These are phyloP conservation scores for Eudemis profundana DNA, from an alignment of 2,888 invertebrate genomes.

Conservation along the genomic window DNA sequence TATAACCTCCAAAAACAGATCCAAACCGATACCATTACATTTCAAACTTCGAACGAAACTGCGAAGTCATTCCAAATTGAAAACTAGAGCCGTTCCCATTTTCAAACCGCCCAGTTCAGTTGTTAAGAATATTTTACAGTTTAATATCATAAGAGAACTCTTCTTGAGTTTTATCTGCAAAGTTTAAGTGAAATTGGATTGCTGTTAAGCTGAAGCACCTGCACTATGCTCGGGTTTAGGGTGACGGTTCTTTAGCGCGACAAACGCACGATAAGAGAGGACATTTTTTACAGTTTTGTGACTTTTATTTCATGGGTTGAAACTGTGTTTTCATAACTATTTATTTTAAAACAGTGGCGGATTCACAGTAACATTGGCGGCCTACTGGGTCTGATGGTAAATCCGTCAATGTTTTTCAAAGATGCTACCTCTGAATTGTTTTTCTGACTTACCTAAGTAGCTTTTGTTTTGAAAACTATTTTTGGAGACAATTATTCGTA, in stretches of 20 bases:
- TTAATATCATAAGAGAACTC: conserved; percentile 42
- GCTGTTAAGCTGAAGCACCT: conserved; percentile 49
- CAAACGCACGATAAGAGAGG: background rate
- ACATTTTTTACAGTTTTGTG: too few species aligned
- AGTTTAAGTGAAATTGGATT: conserved; percentile 55
- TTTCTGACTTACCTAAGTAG: too few species aligned
- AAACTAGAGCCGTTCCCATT: conserved; percentile 41
- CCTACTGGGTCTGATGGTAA: too few species aligned
- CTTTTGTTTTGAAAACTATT: too few species aligned
- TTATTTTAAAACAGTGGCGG: too few species aligned
- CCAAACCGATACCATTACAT: conserved; percentile 24
- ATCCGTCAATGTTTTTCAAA: too few species aligned
- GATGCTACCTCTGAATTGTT: too few species aligned
- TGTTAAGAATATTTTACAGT: conserved; percentile 47
- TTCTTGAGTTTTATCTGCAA: conserved; percentile 45
- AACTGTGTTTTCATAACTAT: too few species aligned
- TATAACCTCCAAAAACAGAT: conserved; percentile 12
- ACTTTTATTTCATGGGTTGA: too few species aligned
- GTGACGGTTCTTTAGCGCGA: background rate
- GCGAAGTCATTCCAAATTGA: conserved; percentile 43
- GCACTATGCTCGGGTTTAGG: conserved; percentile 41
- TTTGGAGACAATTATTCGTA: too few species aligned
- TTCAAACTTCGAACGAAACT: conserved; percentile 29
- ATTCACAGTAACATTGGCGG: too few species aligned
- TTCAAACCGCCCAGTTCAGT: conserved; percentile 36